Percentiles rank a stretch among this genome's conserved stretches.
These are phyloP conservation scores for Apostichopus parvimensis DNA, from an alignment of 35 echinoderm and acorn worm genomes.

Conservation along the genomic window DNA sequence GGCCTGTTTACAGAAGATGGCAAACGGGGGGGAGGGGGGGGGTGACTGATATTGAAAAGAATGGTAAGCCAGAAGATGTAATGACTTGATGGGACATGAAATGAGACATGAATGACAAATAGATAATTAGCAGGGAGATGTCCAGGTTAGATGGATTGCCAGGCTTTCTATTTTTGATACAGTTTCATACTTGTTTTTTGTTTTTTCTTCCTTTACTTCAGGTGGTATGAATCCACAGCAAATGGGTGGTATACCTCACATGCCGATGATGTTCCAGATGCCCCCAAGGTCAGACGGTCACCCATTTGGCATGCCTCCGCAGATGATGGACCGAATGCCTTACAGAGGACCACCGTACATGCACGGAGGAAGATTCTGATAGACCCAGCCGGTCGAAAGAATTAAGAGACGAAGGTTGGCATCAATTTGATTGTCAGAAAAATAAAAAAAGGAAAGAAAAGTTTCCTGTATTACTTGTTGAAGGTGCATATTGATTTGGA, in stretches of 20 bases:
- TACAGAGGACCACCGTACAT: slow-evolving; percentile 3
- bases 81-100: too few species aligned
- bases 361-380: slow-evolving; percentile 33
- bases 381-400: background rate
- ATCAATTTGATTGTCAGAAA: background rate
- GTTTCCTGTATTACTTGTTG: background rate
- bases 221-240: slow-evolving; percentile 12
- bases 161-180: too few species aligned
- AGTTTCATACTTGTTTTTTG: background rate
- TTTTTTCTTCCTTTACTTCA: background rate
- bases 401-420: slow-evolving; percentile 12
- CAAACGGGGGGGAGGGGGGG: too few species aligned
- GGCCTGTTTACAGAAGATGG: too few species aligned
- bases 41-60: too few species aligned
- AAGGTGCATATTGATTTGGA: background rate
- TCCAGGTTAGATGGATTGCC: too few species aligned
- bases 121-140: too few species aligned
- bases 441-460: background rate
- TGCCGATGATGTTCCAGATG: slow-evolving; percentile 31
- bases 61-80: too few species aligned
- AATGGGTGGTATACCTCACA: slow-evolving; percentile 32
- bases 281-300: slow-evolving; percentile 10
- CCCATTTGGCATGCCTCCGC: slow-evolving; percentile 27
- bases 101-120: too few species aligned
- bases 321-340: slow-evolving; percentile 32